Conservation (phyloP, 2,888 invertebrate species). For the Drosophila putrida region DNA sequence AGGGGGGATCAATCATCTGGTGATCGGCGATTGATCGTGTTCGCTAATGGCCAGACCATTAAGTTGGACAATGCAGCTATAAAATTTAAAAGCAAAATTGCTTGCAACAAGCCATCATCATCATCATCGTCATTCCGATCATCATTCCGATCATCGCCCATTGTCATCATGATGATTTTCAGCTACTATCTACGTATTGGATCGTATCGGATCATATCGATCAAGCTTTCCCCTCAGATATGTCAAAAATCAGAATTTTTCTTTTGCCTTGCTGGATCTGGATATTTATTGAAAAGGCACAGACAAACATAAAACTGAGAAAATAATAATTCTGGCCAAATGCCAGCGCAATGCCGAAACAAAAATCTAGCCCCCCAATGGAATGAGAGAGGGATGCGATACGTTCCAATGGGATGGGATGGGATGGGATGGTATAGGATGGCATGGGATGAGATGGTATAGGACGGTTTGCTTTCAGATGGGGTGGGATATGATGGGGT, state of each 20-base stretch:
- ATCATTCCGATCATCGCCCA: slow-evolving; percentile 8
- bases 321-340: slow-evolving; percentile 77
- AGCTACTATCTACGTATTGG: slow-evolving; percentile 3
- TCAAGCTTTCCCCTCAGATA: slow-evolving; percentile 59
- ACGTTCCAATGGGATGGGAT: slow-evolving; percentile 6
- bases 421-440: slow-evolving; percentile 1
- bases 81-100: slow-evolving; percentile 66
- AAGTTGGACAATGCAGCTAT: slow-evolving; percentile 75
- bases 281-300: slow-evolving; percentile 77
- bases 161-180: not conserved
- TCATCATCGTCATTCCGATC: slow-evolving; percentile 13
- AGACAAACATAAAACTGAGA: slow-evolving; percentile 81
- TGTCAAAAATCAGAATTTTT: slow-evolving; percentile 68
- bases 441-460: slow-evolving; percentile 10
- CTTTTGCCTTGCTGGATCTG: slow-evolving; percentile 47
- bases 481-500: not conserved
- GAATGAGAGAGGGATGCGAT: slow-evolving; percentile 30
- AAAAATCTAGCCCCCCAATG: slow-evolving; percentile 50
- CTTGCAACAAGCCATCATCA: slow-evolving; percentile 43
- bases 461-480: not conserved
- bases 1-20: slow-evolving; percentile 32
- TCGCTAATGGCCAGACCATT: slow-evolving; percentile 73
- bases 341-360: slow-evolving; percentile 64
- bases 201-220: slow-evolving; percentile 39
- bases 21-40: slow-evolving; percentile 45